Evolutionary conservation across 2,113 vertebrate species (phyloP).

Genomic region (Tangachromis dhanisi): DNA sequence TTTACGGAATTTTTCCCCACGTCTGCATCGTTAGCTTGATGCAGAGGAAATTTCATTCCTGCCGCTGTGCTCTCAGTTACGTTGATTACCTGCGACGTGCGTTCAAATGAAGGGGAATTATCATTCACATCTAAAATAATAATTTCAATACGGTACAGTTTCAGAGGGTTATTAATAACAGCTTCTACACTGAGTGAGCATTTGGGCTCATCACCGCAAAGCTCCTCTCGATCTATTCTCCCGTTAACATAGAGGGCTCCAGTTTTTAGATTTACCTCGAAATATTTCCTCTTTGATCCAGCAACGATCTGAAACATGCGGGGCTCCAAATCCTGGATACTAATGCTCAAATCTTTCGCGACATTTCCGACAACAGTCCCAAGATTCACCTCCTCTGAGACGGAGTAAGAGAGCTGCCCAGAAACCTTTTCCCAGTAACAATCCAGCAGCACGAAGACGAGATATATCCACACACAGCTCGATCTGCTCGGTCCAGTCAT

Average conservation of each 20-base stretch:
- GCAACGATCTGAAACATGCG: constrained; percentile 50
- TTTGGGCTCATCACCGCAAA: neutral
- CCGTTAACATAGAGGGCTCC: constrained; percentile 54
- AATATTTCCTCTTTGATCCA: constrained; percentile 49
- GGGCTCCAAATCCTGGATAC: constrained; percentile 33
- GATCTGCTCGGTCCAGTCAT: neutral
- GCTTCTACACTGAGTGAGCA: constrained; percentile 42
- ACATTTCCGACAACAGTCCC: constrained; percentile 66
- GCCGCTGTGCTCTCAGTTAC: too few relatives aligned
- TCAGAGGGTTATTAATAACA: constrained; percentile 45
- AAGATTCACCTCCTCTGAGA: constrained; percentile 57
- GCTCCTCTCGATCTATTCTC: constrained; percentile 50
- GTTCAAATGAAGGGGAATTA: constrained; percentile 46
- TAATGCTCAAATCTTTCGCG: constrained; percentile 56
- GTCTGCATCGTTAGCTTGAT: constrained; percentile 48
- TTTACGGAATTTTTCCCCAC: neutral
- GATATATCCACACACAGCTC: neutral
- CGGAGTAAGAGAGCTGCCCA: constrained; percentile 57
- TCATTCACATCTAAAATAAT: constrained; percentile 65
- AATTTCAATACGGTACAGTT: constrained; percentile 54
- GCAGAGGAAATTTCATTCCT: constrained; percentile 49
- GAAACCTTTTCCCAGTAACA: neutral
- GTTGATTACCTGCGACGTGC: neutral
- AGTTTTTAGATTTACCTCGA: constrained; percentile 55
- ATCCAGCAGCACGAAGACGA: neutral